Evolutionary conservation across 2,113 vertebrate species (phyloP).

Genomic region (Anthoscopus minutus): DNA sequence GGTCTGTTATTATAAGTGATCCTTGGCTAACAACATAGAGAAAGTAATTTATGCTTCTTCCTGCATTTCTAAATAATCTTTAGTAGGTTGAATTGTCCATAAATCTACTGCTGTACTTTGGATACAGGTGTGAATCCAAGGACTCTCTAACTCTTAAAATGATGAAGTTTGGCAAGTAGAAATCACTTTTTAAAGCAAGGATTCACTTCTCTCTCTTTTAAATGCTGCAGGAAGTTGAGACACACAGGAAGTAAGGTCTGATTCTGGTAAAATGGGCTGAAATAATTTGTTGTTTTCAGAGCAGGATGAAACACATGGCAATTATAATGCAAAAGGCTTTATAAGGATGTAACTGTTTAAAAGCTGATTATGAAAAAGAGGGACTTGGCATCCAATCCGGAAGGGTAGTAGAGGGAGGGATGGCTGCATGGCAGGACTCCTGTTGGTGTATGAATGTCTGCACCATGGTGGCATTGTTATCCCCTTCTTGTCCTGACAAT

Average conservation of each 20-base stretch:
- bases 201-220: conserved; percentile 5
- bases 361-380: conserved; percentile 49
- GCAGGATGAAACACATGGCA: conserved; percentile 45
- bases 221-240: conserved; percentile 29
- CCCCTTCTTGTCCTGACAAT: conserved; percentile 52
- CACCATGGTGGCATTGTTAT: conserved; percentile 52
- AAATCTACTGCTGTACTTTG: conserved; percentile 39
- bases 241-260: conserved; percentile 18
- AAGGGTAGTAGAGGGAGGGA: conserved; percentile 34
- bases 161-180: conserved; percentile 43
- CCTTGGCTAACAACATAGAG: conserved; percentile 24
- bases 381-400: conserved; percentile 32
- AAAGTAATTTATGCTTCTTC: conserved; percentile 26
- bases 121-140: conserved; percentile 44
- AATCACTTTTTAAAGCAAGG: conserved; percentile 5
- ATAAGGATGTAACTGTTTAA: conserved; percentile 49
- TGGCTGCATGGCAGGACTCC: conserved; percentile 51
- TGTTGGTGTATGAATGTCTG: conserved; percentile 48
- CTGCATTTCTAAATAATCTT: conserved; percentile 46
- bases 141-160: conserved; percentile 26
- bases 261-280: neutral
- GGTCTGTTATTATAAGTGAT: conserved; percentile 38
- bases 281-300: conserved; percentile 36
- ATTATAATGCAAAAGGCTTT: conserved; percentile 33
- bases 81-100: conserved; percentile 37